These are phyloP conservation scores for Vicugna pacos DNA, from an alignment of 2,113 vertebrate genomes.

Conservation along the genomic window DNA sequence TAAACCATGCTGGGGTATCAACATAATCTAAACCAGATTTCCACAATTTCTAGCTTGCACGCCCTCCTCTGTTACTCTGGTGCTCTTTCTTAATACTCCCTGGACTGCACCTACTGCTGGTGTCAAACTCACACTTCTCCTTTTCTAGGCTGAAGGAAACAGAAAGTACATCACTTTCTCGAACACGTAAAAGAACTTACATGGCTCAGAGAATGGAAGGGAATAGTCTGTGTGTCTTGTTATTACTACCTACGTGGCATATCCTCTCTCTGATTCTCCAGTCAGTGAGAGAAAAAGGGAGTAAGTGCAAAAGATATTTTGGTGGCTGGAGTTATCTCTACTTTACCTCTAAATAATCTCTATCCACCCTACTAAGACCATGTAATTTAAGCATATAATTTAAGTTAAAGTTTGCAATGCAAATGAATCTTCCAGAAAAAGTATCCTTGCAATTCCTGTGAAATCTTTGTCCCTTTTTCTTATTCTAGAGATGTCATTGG, in stretches of 20 bases:
- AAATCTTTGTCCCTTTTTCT: not conserved
- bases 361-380: not conserved
- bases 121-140: not conserved
- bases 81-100: not conserved
- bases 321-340: not conserved
- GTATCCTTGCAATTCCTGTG: not conserved
- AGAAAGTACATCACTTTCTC: not conserved
- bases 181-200: not conserved
- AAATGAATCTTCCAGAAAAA: not conserved
- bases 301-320: not conserved
- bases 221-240: not conserved
- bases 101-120: not conserved
- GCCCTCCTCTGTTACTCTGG: not conserved
- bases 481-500: not conserved
- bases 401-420: not conserved
- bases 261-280: not conserved
- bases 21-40: not conserved
- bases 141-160: not conserved
- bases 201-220: not conserved
- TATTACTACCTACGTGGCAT: not conserved
- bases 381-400: not conserved
- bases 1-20: not conserved
- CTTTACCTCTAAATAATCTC: not conserved
- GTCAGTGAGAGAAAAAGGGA: not conserved
- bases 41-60: not conserved